Base-by-base conservation (phyloP, 2,888 invertebrate genomes). In the Lampropteryx suffumata region DNA sequence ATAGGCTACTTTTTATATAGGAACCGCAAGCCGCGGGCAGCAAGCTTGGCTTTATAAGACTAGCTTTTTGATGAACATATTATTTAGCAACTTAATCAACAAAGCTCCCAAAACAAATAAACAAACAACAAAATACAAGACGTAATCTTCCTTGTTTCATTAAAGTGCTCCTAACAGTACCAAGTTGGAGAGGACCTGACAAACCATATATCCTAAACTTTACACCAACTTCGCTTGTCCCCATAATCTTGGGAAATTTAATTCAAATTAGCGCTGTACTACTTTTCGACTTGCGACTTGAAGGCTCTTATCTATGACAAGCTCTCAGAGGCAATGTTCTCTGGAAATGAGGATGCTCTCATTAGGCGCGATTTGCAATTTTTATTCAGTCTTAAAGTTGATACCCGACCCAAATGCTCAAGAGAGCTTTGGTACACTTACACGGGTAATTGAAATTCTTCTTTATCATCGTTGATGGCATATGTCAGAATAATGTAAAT, bases 211-310 rank as follows among this genome's bases (percentile, higher is more conserved):
- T 52, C 28, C 49, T 47, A 26, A 46, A 56, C 50, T 56, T 52
- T 46, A 56, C 41, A 42, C 30, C 24, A 48, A 37, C 72, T 69
- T 55, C 24, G 24, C 17, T 40, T 33, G 54, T 36, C 54, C 45
- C 57, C 59, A 50, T 74, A 77, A 76, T 76, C 73, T 73, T 58
- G 33, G 53, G 61, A 68, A 75, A 73, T 79, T 78, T 78, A 78
- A 79, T 71, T 72, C 77, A 74, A 79, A 79, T 79, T 79, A 79
- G 74, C 69, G 60, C 65, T 51, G 67, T 61, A 61, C 66, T 64
- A 69, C 65, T 73, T 61, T 57, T 66, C 60, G 61, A 47, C 29
- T 42, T 42, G 47, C 41, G 45, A 53, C 52, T 43, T 29, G 48
- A 33, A 34, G 34, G 27, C 42, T 39, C 53, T 48, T 64, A 59